These are phyloP conservation scores for Phthorimaea operculella DNA, from an alignment of 1,140 invertebrate genomes.

Conservation along the genomic window DNA sequence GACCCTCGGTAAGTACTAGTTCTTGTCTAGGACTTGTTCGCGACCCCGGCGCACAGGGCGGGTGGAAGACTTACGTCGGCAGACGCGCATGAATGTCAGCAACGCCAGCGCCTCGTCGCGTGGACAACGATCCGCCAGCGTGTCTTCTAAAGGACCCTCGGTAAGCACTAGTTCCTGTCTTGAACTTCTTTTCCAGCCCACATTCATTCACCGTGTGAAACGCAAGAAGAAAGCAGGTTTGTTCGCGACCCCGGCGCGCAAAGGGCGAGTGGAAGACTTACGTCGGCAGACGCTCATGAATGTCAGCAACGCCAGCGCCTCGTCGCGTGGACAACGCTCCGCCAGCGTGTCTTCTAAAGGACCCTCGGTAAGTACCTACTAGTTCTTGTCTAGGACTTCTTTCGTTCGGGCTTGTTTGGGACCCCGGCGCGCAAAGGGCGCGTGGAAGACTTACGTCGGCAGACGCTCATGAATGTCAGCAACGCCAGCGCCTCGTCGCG, in stretches of 20 bases:
- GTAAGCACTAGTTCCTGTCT: no score
- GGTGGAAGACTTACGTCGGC: no score
- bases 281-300: slow-evolving; percentile 52
- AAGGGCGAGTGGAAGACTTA: slow-evolving; percentile 39
- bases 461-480: slow-evolving; percentile 52
- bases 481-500: slow-evolving; percentile 53
- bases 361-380: slow-evolving; percentile 30
- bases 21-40: no score
- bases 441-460: slow-evolving; percentile 39
- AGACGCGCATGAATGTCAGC: slow-evolving; percentile 52
- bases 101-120: slow-evolving; percentile 50
- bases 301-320: slow-evolving; percentile 48
- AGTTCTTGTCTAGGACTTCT: no score
- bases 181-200: no score
- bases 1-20: slow-evolving; percentile 34
- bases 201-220: no score
- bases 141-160: slow-evolving; percentile 41
- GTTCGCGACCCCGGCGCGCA: slow-evolving; percentile 41
- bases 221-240: slow-evolving; percentile 50
- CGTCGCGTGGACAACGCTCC: slow-evolving; percentile 41
- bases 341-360: slow-evolving; percentile 44
- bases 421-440: slow-evolving; percentile 39
- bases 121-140: slow-evolving; percentile 39
- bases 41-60: no score
- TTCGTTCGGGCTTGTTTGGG: slow-evolving; percentile 41